Conservation (phyloP, 1,140 invertebrate species). For the Nasonia vitripennis region DNA sequence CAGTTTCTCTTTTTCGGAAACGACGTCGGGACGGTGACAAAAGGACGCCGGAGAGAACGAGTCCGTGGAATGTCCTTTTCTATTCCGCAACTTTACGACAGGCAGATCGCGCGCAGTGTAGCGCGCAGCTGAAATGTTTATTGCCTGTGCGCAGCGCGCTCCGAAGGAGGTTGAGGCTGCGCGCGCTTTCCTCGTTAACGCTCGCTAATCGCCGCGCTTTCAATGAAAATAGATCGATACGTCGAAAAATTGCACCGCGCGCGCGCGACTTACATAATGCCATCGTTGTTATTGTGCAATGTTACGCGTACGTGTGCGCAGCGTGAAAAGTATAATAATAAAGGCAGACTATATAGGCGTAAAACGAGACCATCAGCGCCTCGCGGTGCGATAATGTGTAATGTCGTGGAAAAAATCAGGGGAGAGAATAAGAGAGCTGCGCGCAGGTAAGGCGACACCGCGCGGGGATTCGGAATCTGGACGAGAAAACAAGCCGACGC, state of each 20-base stretch:
- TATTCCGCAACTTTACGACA: constrained; percentile 6
- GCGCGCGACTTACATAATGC: neutral
- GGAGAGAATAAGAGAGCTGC: neutral
- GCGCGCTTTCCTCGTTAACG: constrained; percentile 16
- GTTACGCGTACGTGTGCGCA: neutral
- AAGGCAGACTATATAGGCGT: too few relatives aligned
- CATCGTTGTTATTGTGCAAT: neutral
- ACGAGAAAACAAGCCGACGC: neutral
- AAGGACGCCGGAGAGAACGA: neutral
- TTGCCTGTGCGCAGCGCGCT: neutral
- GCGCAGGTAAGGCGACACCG: constrained; percentile 8
- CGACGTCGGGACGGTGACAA: neutral
- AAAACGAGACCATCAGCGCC: too few relatives aligned
- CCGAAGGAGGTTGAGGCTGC: constrained; percentile 12
- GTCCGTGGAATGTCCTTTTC: neutral
- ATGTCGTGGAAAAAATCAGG: neutral
- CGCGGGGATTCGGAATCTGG: constrained; percentile 12
- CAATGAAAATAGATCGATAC: constrained; percentile 10
- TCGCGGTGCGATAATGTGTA: too few relatives aligned
- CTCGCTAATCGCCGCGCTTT: neutral
- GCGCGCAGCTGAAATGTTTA: constrained; percentile 8
- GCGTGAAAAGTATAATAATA: neutral
- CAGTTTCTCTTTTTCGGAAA: neutral
- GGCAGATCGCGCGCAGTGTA: neutral
- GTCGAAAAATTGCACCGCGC: neutral